These are phyloP conservation scores for Ethmia dodecea DNA, from an alignment of 2,888 invertebrate genomes.

Conservation along the genomic window DNA sequence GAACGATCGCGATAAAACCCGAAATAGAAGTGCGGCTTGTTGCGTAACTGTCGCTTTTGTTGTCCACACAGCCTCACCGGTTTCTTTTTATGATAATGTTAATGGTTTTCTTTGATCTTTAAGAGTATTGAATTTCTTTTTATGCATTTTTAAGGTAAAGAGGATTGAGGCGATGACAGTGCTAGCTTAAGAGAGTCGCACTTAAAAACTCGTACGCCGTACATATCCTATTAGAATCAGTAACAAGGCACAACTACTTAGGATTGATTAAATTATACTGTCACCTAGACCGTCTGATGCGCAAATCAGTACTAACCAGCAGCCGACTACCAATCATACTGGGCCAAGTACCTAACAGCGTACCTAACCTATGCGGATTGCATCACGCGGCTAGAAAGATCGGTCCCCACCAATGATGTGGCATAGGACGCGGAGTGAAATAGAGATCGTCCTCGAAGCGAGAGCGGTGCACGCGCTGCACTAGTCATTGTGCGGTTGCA, in stretches of 20 bases:
- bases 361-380: slow-evolving; percentile 59
- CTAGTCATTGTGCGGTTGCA: slow-evolving; percentile 74
- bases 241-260: no score
- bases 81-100: no score
- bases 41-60: slow-evolving; percentile 49
- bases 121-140: no score
- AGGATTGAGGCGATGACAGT: no score
- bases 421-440: slow-evolving; percentile 75
- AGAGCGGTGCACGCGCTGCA: slow-evolving; percentile 63
- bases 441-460: slow-evolving; percentile 78
- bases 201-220: no score
- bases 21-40: slow-evolving; percentile 47
- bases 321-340: neutral
- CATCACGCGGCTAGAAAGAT: slow-evolving; percentile 74
- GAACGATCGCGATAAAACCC: slow-evolving; percentile 35
- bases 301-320: no score
- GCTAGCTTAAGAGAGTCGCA: no score
- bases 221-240: no score
- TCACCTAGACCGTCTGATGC: no score
- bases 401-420: slow-evolving; percentile 74
- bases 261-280: no score
- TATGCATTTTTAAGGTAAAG: no score
- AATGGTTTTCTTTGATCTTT: no score
- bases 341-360: slow-evolving; percentile 31
- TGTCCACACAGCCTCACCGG: slow-evolving; percentile 23